phyloP scores from a whole-genome alignment of 2,113 vertebrate genomes.

The Papio anubis region DNA sequence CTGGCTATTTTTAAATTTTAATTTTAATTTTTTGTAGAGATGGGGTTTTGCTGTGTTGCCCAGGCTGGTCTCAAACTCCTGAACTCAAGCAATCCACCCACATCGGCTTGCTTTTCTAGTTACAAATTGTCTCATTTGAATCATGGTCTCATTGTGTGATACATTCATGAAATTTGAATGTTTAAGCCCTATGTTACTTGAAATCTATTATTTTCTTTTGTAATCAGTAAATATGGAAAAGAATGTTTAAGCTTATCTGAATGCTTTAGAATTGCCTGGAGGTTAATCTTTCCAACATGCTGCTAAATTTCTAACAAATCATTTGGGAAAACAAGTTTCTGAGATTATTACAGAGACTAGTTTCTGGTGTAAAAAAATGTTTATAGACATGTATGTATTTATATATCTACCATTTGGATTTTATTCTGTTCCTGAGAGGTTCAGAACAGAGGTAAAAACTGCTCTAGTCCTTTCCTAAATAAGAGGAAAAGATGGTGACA shows the following conservation, averaged over 20 bases:
- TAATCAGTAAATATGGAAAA: not conserved
- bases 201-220: not conserved
- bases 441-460: not conserved
- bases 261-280: not conserved
- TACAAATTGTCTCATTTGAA: not conserved
- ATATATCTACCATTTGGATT: not conserved
- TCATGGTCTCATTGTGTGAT: not conserved
- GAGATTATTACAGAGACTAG: not conserved
- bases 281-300: not conserved
- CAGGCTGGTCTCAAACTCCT: not conserved
- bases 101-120: not conserved
- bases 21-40: too few species aligned
- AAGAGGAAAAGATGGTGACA: not conserved
- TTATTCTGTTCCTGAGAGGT: constrained; percentile 15
- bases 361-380: constrained; percentile 6
- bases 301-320: not conserved
- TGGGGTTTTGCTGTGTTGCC: not conserved
- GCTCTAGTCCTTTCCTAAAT: not conserved
- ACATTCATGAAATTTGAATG: not conserved
- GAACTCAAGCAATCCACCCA: not conserved
- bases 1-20: not conserved
- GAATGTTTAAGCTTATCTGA: not conserved
- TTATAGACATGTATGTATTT: not conserved
- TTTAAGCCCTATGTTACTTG: not conserved
- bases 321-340: not conserved